phyloP scores from a whole-genome alignment of 2,797 vertebrate genomes.

The Morelia viridis region DNA sequence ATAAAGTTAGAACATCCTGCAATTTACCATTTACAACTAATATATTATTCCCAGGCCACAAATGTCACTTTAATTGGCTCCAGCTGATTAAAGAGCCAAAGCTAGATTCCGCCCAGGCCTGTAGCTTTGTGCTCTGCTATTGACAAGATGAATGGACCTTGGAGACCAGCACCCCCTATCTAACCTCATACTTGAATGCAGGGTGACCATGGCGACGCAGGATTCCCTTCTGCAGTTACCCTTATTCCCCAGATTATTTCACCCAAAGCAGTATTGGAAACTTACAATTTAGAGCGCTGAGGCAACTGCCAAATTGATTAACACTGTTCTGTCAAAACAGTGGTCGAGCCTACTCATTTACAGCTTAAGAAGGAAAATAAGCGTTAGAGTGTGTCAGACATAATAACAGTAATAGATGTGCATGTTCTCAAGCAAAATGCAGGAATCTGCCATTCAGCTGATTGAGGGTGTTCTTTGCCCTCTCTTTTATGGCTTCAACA shows the following conservation, averaged over 20 bases:
- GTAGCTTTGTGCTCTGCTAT: accelerated
- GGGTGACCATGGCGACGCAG: neutral
- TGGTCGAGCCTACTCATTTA: conserved; percentile 61
- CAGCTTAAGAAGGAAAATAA: conserved; percentile 24
- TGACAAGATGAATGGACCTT: conserved; percentile 36
- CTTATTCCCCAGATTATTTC: conserved; percentile 58
- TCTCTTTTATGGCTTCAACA: neutral
- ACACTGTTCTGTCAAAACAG: conserved; percentile 71
- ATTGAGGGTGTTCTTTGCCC: neutral
- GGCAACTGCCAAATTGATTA: conserved; percentile 54
- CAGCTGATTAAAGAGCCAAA: accelerated
- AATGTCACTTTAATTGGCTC: accelerated
- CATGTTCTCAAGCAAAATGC: accelerated
- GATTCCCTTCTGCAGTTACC: conserved; percentile 30
- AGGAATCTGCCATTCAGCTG: neutral
- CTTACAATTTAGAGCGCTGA: conserved; percentile 48
- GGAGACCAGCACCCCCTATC: neutral
- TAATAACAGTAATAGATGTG: accelerated
- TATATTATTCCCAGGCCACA: neutral
- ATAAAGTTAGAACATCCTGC: neutral
- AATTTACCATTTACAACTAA: neutral
- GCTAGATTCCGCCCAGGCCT: neutral
- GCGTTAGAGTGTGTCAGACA: conserved; percentile 12
- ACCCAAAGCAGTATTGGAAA: conserved; percentile 62
- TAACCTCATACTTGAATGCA: conserved; percentile 35